These are phyloP conservation scores for Numenius arquata DNA, from an alignment of 2,113 vertebrate species.

Conservation along the genomic window DNA sequence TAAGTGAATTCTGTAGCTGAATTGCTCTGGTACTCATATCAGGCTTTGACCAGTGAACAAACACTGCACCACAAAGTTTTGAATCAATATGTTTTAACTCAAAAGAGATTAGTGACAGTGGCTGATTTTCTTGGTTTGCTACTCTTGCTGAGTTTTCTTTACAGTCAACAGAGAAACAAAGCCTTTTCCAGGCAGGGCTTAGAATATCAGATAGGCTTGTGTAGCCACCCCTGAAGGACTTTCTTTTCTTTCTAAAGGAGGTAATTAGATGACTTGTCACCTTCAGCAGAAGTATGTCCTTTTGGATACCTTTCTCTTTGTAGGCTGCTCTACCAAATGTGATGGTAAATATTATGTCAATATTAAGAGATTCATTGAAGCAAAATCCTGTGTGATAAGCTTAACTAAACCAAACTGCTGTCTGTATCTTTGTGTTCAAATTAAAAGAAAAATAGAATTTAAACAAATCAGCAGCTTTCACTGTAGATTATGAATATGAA, in stretches of 20 bases:
- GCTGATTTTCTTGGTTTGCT: conserved; percentile 12
- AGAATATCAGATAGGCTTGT: background rate
- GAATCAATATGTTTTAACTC: background rate
- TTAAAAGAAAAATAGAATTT: background rate
- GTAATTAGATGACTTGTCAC: background rate
- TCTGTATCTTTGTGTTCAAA: background rate
- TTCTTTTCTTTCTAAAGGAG: background rate
- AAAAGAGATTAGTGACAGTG: background rate
- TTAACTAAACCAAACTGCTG: background rate
- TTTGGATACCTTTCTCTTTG: background rate
- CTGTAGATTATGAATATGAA: background rate
- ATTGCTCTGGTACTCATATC: background rate
- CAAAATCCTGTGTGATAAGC: background rate
- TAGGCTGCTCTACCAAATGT: background rate
- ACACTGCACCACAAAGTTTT: background rate
- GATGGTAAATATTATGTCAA: background rate
- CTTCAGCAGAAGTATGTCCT: background rate
- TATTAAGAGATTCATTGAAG: background rate
- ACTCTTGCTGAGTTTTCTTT: background rate
- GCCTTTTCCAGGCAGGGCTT: background rate
- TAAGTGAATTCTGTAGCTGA: background rate
- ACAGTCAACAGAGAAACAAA: background rate
- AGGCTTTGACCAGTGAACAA: background rate
- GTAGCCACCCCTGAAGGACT: background rate
- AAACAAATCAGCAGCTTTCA: background rate